Percentiles rank a stretch among this genome's conserved stretches.
Evolutionary conservation across 1,140 invertebrate genomes (phyloP).

Genomic region (Solenopsis invicta): DNA sequence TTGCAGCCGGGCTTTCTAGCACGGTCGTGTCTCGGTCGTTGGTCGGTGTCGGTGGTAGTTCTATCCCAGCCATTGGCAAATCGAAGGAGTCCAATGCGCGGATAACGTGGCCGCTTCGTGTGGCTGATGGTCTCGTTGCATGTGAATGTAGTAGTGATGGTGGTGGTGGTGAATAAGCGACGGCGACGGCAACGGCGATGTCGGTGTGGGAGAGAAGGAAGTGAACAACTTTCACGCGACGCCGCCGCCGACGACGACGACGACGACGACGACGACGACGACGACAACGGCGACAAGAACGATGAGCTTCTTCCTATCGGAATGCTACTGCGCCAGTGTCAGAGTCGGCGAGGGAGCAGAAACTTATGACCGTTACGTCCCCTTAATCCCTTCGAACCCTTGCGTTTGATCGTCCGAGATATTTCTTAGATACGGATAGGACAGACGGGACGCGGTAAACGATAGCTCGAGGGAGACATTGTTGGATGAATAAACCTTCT

Average conservation of each 20-base stretch:
- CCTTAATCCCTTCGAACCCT: conserved; percentile 40
- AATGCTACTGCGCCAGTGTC: conserved; percentile 44
- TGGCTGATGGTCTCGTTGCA: conserved; percentile 11
- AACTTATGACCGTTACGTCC: conserved; percentile 35
- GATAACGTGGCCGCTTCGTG: conserved; percentile 37
- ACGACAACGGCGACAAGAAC: conserved; percentile 5
- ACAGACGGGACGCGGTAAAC: conserved; percentile 1
- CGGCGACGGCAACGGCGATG: neutral
- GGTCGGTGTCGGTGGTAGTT: conserved; percentile 14
- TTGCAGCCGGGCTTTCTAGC: conserved; percentile 47
- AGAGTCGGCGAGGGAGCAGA: conserved; percentile 7
- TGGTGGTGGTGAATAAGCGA: conserved; percentile 26
- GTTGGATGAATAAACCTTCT: neutral
- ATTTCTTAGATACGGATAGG: conserved; percentile 31
- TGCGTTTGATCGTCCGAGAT: conserved; percentile 13
- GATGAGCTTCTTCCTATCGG: conserved; percentile 61
- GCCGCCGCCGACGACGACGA: neutral
- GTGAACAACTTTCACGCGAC: conserved; percentile 63
- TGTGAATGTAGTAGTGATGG: conserved; percentile 6
- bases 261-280: conserved; percentile 31
- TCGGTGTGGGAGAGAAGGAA: neutral
- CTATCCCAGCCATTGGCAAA: conserved; percentile 51
- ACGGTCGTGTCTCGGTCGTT: neutral
- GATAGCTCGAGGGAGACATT: conserved; percentile 2
- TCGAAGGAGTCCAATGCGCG: conserved; percentile 38